Conservation (phyloP, 2,113 vertebrate genomes). For the Ammodytes marinus region DNA sequence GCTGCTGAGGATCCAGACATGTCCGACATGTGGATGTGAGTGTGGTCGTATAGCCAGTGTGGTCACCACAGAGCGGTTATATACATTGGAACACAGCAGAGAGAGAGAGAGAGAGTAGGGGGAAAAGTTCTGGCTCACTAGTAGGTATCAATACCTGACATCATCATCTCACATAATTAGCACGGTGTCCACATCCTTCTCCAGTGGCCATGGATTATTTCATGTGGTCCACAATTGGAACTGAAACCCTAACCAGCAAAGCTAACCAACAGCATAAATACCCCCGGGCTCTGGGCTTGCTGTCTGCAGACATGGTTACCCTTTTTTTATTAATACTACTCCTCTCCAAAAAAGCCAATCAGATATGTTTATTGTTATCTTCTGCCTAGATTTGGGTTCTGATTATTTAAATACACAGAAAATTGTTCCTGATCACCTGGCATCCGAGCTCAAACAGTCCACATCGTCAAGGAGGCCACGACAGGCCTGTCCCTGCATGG, state of each 20-base stretch:
- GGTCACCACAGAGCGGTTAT: slow-evolving; percentile 71
- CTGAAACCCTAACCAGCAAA: slow-evolving; percentile 64
- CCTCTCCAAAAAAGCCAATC: slow-evolving; percentile 66
- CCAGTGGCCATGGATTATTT: slow-evolving; percentile 72
- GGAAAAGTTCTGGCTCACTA: slow-evolving; percentile 65
- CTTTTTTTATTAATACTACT: slow-evolving; percentile 16
- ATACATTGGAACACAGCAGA: slow-evolving; percentile 61
- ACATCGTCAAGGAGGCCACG: slow-evolving; percentile 9
- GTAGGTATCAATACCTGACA: slow-evolving; percentile 77
- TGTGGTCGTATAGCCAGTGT: slow-evolving; percentile 59
- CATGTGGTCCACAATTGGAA: slow-evolving; percentile 79
- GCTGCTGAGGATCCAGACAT: slow-evolving; percentile 79
- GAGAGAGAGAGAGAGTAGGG: not conserved
- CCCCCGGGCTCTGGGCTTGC: slow-evolving; percentile 31
- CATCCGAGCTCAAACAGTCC: slow-evolving; percentile 48
- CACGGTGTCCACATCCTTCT: slow-evolving; percentile 82
- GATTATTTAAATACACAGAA: slow-evolving; percentile 65
- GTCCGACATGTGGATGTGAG: slow-evolving; percentile 76
- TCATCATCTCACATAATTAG: slow-evolving; percentile 82
- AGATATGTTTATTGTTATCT: slow-evolving; percentile 76
- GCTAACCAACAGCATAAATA: slow-evolving; percentile 68
- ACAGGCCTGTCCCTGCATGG: slow-evolving; percentile 39
- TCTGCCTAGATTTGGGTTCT: slow-evolving; percentile 44
- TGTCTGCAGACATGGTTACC: slow-evolving; percentile 65
- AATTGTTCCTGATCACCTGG: slow-evolving; percentile 59